These are phyloP conservation scores for Lophotriccus pileatus DNA, from an alignment of 2,797 vertebrate genomes.

Conservation along the genomic window DNA sequence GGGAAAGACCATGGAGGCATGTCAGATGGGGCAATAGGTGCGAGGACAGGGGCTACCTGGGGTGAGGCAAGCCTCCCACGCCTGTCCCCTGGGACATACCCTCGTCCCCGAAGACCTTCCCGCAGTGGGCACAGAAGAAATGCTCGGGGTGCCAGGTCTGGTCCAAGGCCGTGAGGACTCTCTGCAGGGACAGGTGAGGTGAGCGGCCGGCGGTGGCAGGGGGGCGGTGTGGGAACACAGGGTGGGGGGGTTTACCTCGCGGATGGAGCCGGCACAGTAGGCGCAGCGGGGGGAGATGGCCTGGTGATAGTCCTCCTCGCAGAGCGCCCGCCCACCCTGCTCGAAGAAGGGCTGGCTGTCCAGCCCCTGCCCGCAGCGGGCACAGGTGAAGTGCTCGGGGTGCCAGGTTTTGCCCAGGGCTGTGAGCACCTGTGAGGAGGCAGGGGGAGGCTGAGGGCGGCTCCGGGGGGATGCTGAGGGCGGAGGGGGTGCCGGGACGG, in stretches of 20 bases:
- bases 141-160: constrained; percentile 93
- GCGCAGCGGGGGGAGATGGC: constrained; percentile 75
- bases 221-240: rapidly evolving
- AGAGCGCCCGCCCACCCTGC: constrained; percentile 82
- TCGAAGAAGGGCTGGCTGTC: constrained; percentile 83
- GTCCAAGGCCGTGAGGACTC: constrained; percentile 89
- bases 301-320: constrained; percentile 84
- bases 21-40: rapidly evolving
- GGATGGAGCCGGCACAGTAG: constrained; percentile 68
- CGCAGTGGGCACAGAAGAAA: constrained; percentile 91
- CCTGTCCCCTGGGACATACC: constrained; percentile 61
- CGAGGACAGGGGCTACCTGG: neutral
- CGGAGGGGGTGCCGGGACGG: rapidly evolving
- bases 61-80: rapidly evolving
- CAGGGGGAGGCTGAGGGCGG: rapidly evolving
- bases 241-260: constrained; percentile 2
- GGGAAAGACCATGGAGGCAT: rapidly evolving
- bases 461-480: neutral
- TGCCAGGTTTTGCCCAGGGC: constrained; percentile 89
- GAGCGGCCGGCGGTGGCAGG: rapidly evolving
- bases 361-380: constrained; percentile 79
- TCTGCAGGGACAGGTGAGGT: constrained; percentile 70
- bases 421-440: constrained; percentile 78
- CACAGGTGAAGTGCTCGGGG: constrained; percentile 88
- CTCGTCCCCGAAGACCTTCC: constrained; percentile 82